phyloP scores from a whole-genome alignment of 2,888 invertebrate genomes.

The Parochlus steinenii region DNA sequence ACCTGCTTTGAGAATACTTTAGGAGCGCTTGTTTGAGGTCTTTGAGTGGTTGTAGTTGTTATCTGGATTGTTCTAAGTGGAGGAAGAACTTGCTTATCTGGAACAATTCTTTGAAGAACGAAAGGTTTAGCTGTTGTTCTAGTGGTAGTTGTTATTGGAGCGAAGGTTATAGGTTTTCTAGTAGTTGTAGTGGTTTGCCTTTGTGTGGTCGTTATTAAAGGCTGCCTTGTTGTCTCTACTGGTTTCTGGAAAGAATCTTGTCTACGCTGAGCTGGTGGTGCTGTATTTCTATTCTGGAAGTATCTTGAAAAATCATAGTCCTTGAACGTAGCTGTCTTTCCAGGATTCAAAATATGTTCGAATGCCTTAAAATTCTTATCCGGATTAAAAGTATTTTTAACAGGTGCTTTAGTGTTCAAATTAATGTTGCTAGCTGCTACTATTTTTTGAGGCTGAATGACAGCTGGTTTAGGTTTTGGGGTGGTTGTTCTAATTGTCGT shows the following conservation, averaged over 20 bases:
- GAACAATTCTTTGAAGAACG: not conserved
- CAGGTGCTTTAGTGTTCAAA: not conserved
- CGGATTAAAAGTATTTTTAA: slow-evolving; percentile 4
- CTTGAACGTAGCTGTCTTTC: slow-evolving; percentile 12
- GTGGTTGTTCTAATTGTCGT: slow-evolving; percentile 23
- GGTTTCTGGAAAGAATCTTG: not conserved
- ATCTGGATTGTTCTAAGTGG: slow-evolving; percentile 24
- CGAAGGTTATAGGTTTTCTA: too few relatives aligned
- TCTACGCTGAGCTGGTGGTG: not conserved
- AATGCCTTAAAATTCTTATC: slow-evolving; percentile 9
- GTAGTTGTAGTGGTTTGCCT: too few relatives aligned
- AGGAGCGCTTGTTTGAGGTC: slow-evolving; percentile 21
- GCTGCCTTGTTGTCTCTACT: not conserved
- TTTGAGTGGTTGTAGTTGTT: slow-evolving; percentile 26
- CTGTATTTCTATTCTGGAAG: not conserved
- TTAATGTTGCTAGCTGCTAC: too few relatives aligned
- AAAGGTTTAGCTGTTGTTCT: not conserved
- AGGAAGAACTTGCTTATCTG: not conserved
- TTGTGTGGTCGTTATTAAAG: too few relatives aligned
- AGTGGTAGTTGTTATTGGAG: not conserved
- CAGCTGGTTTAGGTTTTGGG: too few relatives aligned
- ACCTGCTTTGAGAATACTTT: slow-evolving; percentile 20
- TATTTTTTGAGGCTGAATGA: too few relatives aligned
- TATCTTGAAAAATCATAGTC: slow-evolving; percentile 14
- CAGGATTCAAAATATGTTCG: slow-evolving; percentile 6